Percentiles rank a stretch among this genome's conserved stretches.
phyloP scores from a whole-genome alignment of 2,113 vertebrate species.

The Hippocampus mohnikei region DNA sequence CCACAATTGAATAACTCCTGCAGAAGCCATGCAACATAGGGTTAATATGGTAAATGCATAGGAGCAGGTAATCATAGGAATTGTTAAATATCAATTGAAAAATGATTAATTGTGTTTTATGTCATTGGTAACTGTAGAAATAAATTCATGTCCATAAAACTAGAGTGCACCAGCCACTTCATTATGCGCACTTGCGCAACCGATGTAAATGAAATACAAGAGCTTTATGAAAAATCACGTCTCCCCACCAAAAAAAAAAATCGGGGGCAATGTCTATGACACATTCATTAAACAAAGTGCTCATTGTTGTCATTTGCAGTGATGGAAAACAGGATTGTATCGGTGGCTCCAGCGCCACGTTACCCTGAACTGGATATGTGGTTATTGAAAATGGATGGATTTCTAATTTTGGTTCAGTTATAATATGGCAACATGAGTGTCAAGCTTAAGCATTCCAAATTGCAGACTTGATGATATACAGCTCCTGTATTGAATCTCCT shows the following conservation, averaged over 20 bases:
- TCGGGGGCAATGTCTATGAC: not conserved
- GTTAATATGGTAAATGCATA: not conserved
- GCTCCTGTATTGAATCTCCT: not conserved
- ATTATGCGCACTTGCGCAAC: not conserved
- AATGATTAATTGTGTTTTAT: not conserved
- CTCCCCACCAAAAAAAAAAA: not conserved
- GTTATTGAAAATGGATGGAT: not conserved
- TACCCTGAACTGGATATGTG: not conserved
- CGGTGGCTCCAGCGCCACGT: not conserved
- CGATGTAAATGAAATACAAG: not conserved
- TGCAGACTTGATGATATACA: not conserved
- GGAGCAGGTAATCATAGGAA: too few species aligned
- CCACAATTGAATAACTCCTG: too few species aligned
- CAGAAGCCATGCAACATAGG: too few species aligned
- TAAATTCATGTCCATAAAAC: not conserved
- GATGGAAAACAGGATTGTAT: too few species aligned
- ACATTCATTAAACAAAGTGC: not conserved
- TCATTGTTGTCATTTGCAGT: not conserved
- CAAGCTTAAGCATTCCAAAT: not conserved
- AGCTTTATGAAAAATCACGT: not conserved
- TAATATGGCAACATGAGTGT: not conserved
- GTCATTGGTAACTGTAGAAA: not conserved
- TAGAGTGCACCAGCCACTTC: not conserved
- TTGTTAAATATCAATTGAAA: slow-evolving; percentile 41
- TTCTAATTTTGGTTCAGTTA: not conserved